Evolutionary conservation across 2,113 vertebrate genomes (phyloP), one percentile per base, ranked within the genome.

Genomic region (Epinephelus lanceolatus): DNA sequence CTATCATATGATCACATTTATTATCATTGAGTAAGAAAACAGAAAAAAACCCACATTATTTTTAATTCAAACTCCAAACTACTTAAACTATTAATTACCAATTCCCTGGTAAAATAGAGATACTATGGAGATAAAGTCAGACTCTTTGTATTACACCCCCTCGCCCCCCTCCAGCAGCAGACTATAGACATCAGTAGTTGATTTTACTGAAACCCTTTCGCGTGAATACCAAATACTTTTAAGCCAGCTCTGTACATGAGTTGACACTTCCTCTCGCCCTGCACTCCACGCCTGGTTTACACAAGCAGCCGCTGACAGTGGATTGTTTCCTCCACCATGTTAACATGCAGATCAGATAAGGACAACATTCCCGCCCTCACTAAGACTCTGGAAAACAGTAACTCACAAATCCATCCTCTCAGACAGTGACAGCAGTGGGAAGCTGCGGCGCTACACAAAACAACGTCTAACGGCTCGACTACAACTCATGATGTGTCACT

Each of bases 281-380:
- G 21, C 21, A 59, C 76, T 60, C 68, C 78, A 30, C 12, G 21
- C 45, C 75, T 69, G 79, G 81, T 90, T 90, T 86, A 88, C 76
- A 88, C 76, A 89, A 81, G 77, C 80, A 72, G 78, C 80, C 6
- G 90, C 82, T 91, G 86, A 86, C 83, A 88, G 83, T 77, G 40
- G 81, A 59, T n/a, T 27, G 70, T 84, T 90, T 84, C 81, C 86
- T 81, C 71, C 76, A 55, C 71, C 76, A 55, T 11, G 86, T 88
- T 89, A 91, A 90, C 85, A 84, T 86, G 76, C 72, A 81, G 87
- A 85, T 91, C 90, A 92, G 92, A 91, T 88, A 92, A 92, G 89
- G 71, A 85, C 86, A 88, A 91, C 76, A 88, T 77, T 80, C 84
- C 84, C 77, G 11, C 83, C 88, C 80, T 85, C 56, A 11, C 75